Percentiles rank a stretch among this genome's conserved stretches.
These are phyloP conservation scores for Toxotes chatareus DNA, from an alignment of 2,113 vertebrate genomes.

Conservation along the genomic window DNA sequence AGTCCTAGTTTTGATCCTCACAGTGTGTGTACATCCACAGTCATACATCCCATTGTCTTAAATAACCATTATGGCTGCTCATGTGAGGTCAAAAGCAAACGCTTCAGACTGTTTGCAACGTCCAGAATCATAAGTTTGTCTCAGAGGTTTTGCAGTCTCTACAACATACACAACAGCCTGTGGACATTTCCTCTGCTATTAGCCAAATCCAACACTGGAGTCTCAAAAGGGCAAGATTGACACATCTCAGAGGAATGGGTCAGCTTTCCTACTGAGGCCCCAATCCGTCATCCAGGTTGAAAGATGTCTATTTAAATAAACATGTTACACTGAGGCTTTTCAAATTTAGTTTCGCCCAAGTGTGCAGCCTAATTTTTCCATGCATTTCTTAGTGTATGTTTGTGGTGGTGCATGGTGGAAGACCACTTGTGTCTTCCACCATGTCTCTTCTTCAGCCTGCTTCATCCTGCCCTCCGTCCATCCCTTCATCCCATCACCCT, in stretches of 20 bases:
- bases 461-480: constrained; percentile 1
- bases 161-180: neutral
- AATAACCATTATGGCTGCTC: neutral
- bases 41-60: neutral
- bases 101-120: too few species aligned
- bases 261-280: neutral
- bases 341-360: neutral
- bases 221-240: too few species aligned
- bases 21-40: too few species aligned
- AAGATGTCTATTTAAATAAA: neutral
- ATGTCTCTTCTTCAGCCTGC: neutral
- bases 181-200: too few species aligned
- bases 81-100: too few species aligned
- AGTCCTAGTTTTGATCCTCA: neutral
- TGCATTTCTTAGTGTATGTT: neutral
- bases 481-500: constrained; percentile 29
- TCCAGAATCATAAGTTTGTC: too few species aligned
- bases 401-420: neutral
- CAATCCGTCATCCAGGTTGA: neutral
- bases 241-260: too few species aligned
- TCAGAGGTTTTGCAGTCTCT: too few species aligned
- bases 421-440: neutral
- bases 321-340: neutral
- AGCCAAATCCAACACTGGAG: too few species aligned
- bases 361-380: neutral